Percentiles rank a stretch among this genome's conserved stretches.
phyloP scores from a whole-genome alignment of 1,140 invertebrate genomes.

The Drosophila obscura region DNA sequence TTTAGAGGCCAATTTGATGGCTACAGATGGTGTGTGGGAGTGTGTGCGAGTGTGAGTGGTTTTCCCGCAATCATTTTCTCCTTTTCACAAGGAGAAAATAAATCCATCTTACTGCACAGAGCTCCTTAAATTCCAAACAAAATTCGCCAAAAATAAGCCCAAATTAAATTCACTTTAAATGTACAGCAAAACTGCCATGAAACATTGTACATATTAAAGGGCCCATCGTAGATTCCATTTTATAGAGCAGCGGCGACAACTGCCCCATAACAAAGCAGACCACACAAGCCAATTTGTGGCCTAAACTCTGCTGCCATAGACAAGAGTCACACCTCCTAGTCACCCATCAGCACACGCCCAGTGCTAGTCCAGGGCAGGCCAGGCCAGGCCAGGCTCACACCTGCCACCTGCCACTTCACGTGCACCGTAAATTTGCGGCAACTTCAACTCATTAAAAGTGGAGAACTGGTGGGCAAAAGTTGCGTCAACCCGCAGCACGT shows the following conservation, averaged over 20 bases:
- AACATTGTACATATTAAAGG: neutral
- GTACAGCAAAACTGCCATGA: neutral
- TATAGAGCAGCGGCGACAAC: constrained; percentile 19
- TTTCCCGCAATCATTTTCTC: no score
- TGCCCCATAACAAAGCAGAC: constrained; percentile 38
- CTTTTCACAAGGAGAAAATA: no score
- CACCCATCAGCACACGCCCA: no score
- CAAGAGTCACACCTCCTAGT: no score
- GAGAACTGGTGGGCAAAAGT: constrained; percentile 47
- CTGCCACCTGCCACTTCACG: constrained; percentile 31
- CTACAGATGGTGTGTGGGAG: neutral
- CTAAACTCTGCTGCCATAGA: constrained; percentile 11
- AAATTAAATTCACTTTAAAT: neutral
- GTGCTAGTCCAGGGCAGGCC: constrained; percentile 25
- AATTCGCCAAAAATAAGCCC: no score
- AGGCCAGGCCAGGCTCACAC: constrained; percentile 15
- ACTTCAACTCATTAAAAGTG: constrained; percentile 71
- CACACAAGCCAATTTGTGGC: constrained; percentile 64
- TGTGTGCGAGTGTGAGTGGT: no score
- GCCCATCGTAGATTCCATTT: constrained; percentile 30
- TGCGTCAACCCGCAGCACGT: constrained; percentile 45
- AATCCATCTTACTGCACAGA: neutral
- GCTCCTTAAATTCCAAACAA: neutral
- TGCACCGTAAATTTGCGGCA: constrained; percentile 47
- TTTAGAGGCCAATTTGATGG: constrained; percentile 22